Base-by-base conservation (phyloP, 2,113 vertebrate species). In the Thinocorus orbignyianus region DNA sequence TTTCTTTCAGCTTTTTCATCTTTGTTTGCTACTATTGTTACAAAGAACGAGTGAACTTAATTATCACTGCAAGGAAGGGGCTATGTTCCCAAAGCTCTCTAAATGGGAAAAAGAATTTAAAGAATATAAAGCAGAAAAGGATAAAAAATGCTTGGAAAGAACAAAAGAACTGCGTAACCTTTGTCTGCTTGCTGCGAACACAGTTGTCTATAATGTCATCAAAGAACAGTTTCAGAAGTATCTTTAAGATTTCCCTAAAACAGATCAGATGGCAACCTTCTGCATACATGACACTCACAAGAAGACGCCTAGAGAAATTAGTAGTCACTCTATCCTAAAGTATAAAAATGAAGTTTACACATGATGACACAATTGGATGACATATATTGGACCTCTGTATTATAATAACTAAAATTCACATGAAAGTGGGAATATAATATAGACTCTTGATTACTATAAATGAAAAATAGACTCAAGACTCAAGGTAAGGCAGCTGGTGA, bases 21-120 rank as follows among this genome's bases (percentile, higher is more conserved):
- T 90, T 97, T 96, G 76, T 95, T 96, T 96, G 54, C 60, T 87
- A 49, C 93, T 93, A 37, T 95, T 95, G 66, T 93, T 95, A 81
- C 51, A 97, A 89, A 91, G 72, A 97, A 93, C 90, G 48, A 94
- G 82, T 82, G 52, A 94, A 96, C 91, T 96, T 95, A 97, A 97
- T 98, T 96, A 97, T 86, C 83, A 81, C 11, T 86, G 73, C 81
- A 87, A 87, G 93, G 71, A 95, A 88, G 57, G n/a, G 74, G 13
- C 51, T 89, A 17, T 72, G 71, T 77, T 97, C 72, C 72, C 87
- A 92, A 86, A 95, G 65, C 57, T 93, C 61, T 44, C 44, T 86
- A 81, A 82, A 86, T 74, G 31, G 26, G 35, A 88, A 90, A 93
- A 95, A 93, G 94, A 93, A 84, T 64, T 93, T 89, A 66, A 92